A percentile compares a stretch with the other conserved stretches of the same genome.
These are phyloP conservation scores for Hyaena hyaena DNA, from an alignment of 2,113 vertebrate species.

Conservation along the genomic window DNA sequence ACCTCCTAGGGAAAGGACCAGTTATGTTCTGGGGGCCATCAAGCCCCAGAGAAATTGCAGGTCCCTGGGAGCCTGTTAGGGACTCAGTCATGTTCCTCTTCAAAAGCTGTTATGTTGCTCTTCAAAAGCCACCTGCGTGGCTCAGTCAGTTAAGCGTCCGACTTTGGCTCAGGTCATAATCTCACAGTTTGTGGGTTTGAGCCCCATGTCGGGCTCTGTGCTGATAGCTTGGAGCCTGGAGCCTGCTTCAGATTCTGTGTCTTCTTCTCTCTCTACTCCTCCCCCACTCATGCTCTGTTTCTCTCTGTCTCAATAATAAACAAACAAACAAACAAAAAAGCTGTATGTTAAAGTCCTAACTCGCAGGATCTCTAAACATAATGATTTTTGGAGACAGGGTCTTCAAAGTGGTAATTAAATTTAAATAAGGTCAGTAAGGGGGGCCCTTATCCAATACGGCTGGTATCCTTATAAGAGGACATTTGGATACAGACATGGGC, in stretches of 20 bases:
- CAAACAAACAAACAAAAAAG: too few relatives aligned
- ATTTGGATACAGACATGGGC: neutral
- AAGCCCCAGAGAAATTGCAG: neutral
- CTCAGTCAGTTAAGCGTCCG: too few relatives aligned
- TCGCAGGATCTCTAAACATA: neutral
- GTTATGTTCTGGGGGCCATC: neutral
- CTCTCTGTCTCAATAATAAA: too few relatives aligned
- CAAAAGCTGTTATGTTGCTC: neutral
- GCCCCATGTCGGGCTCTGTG: too few relatives aligned
- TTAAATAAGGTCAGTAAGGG: slow-evolving; percentile 6
- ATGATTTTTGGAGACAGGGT: neutral
- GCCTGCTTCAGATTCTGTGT: too few relatives aligned
- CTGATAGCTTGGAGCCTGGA: too few relatives aligned
- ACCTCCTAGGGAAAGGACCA: neutral
- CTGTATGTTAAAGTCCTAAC: neutral
- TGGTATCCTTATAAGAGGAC: neutral
- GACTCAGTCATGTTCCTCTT: neutral
- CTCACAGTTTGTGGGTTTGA: too few relatives aligned
- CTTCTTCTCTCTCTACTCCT: too few relatives aligned
- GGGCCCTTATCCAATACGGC: neutral
- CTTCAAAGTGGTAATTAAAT: slow-evolving; percentile 37
- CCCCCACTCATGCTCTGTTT: too few relatives aligned
- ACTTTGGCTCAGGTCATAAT: too few relatives aligned
- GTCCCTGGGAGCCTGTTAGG: neutral
- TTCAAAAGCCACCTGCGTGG: too few relatives aligned